phyloP scores from a whole-genome alignment of 2,888 invertebrate genomes.

The Limenitis camilla region DNA sequence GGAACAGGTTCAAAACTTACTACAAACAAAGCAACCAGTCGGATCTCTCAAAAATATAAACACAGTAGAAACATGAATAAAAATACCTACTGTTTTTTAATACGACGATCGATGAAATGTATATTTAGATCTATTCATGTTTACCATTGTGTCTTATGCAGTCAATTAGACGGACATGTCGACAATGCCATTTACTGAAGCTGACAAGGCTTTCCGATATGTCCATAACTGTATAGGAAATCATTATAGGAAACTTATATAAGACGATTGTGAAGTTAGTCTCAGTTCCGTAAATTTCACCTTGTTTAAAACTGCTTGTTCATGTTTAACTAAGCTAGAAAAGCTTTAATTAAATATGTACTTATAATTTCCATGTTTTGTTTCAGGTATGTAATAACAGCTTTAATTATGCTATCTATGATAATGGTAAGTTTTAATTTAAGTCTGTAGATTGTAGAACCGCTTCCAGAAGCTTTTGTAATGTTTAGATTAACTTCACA shows the following conservation, averaged over 20 bases:
- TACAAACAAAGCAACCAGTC: too few species aligned
- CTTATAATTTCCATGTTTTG: too few species aligned
- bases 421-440: too few species aligned
- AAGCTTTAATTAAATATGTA: neutral
- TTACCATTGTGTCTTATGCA: neutral
- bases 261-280: slow-evolving; percentile 15
- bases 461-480: too few species aligned
- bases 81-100: neutral
- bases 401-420: too few species aligned
- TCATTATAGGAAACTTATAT: slow-evolving; percentile 27
- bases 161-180: slow-evolving; percentile 10
- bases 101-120: neutral
- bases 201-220: slow-evolving; percentile 42
- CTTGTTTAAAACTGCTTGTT: slow-evolving; percentile 5
- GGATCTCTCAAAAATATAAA: too few species aligned
- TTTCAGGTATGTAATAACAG: too few species aligned
- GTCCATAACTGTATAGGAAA: slow-evolving; percentile 50
- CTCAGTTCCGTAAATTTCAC: slow-evolving; percentile 22
- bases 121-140: neutral
- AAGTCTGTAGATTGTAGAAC: too few species aligned
- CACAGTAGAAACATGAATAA: neutral
- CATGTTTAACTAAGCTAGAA: neutral
- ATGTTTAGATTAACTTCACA: too few species aligned
- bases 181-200: slow-evolving; percentile 7
- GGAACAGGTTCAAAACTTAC: too few species aligned